Conservation (phyloP, 2,797 vertebrate genomes). For the Podarcis lilfordi region DNA sequence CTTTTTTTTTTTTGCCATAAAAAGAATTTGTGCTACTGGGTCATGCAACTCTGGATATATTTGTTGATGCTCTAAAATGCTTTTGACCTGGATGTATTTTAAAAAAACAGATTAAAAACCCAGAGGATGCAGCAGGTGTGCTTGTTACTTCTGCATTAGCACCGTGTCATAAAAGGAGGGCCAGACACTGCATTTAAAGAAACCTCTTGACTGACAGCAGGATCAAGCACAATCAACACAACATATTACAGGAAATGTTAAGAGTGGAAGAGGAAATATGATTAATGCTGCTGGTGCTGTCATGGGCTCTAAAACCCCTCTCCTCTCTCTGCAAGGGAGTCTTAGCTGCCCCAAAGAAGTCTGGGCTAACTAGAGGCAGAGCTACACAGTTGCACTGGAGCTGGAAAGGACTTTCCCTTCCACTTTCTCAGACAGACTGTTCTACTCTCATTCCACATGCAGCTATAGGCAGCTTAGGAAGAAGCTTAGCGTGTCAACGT, state of each 20-base stretch:
- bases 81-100: constrained; percentile 61
- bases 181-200: constrained; percentile 54
- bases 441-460: not conserved
- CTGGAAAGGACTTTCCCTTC: not conserved
- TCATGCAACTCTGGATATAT: constrained; percentile 68
- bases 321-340: not conserved
- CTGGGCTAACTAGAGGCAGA: not conserved
- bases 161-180: constrained; percentile 64
- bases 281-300: not conserved
- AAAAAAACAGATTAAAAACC: constrained; percentile 70
- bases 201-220: constrained; percentile 40
- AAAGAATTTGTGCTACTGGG: constrained; percentile 63
- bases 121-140: constrained; percentile 66
- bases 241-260: constrained; percentile 66
- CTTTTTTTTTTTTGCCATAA: constrained; percentile 29
- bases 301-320: too few species aligned
- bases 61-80: constrained; percentile 51
- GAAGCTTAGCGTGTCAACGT: not conserved
- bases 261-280: constrained; percentile 46
- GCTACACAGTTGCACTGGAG: not conserved
- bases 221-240: constrained; percentile 45
- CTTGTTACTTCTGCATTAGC: constrained; percentile 68
- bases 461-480: not conserved
- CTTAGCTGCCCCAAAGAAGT: not conserved
- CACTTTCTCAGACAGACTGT: not conserved